phyloP scores from a whole-genome alignment of 2,888 invertebrate species.

The Epicampocera succincta region DNA sequence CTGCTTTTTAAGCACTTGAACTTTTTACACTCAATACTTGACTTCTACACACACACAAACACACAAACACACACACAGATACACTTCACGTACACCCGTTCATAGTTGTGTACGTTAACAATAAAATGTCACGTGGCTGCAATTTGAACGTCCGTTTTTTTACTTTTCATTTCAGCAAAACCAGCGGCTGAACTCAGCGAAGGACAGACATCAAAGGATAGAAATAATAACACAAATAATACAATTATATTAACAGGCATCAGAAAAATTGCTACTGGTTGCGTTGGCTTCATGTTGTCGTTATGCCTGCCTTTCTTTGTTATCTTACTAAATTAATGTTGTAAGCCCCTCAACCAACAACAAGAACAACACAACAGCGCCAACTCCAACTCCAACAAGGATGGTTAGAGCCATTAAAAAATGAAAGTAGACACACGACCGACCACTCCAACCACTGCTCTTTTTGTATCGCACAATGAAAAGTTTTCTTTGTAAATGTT shows the following conservation, averaged over 20 bases:
- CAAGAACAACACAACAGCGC: slow-evolving; percentile 11
- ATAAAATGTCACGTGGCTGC: slow-evolving; percentile 80
- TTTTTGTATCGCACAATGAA: slow-evolving; percentile 27
- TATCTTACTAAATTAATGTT: slow-evolving; percentile 73
- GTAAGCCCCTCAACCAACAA: slow-evolving; percentile 47
- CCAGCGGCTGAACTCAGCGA: slow-evolving; percentile 21
- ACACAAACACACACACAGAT: slow-evolving; percentile 34
- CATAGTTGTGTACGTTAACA: slow-evolving; percentile 14
- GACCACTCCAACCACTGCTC: slow-evolving; percentile 45
- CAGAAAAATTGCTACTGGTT: slow-evolving; percentile 48
- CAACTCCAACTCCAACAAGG: slow-evolving; percentile 52
- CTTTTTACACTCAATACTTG: slow-evolving; percentile 43
- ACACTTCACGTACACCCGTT: not conserved
- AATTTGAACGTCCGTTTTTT: slow-evolving; percentile 78
- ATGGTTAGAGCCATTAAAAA: slow-evolving; percentile 43
- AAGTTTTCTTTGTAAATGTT: slow-evolving; percentile 50
- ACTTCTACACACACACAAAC: slow-evolving; percentile 1
- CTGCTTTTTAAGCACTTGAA: slow-evolving; percentile 27
- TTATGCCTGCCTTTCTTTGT: slow-evolving; percentile 64
- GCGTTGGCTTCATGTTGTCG: slow-evolving; percentile 48
- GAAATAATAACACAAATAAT: slow-evolving; percentile 26
- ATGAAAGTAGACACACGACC: slow-evolving; percentile 67
- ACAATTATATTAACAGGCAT: slow-evolving; percentile 39
- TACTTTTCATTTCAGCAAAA: slow-evolving; percentile 22
- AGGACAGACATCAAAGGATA: slow-evolving; percentile 55